Evolutionary conservation across 2,797 vertebrate genomes (phyloP).

Genomic region (Stomatorhinus walkeri): DNA sequence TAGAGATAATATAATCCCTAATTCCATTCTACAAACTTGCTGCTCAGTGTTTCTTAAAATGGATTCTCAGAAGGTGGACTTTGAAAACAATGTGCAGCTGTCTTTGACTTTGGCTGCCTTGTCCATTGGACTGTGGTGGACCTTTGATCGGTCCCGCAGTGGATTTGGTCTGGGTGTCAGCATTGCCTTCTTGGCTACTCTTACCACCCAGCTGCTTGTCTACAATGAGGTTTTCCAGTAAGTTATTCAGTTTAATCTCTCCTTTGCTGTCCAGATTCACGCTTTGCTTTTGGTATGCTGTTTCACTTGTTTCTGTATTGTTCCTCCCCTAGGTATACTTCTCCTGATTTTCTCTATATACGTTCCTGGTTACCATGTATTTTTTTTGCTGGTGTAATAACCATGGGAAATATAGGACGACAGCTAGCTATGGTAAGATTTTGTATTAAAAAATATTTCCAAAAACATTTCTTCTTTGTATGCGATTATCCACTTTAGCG

Average conservation of each 20-base stretch:
- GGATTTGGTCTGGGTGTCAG: constrained; percentile 83
- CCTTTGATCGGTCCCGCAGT: constrained; percentile 84
- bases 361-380: constrained; percentile 94
- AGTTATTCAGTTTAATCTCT: constrained; percentile 48
- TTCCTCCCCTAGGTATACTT: constrained; percentile 69
- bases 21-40: not conserved
- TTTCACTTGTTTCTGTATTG: not conserved
- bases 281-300: not conserved
- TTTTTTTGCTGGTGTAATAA: constrained; percentile 96
- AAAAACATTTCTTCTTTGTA: not conserved
- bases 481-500: not conserved
- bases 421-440: constrained; percentile 83
- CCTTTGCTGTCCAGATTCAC: not conserved
- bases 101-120: constrained; percentile 87
- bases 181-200: constrained; percentile 81
- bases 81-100: constrained; percentile 89
- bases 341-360: constrained; percentile 90
- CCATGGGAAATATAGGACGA: constrained; percentile 92
- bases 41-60: constrained; percentile 59
- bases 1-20: not conserved
- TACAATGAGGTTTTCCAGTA: constrained; percentile 93
- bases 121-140: constrained; percentile 93
- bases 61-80: constrained; percentile 82
- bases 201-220: constrained; percentile 84
- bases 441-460: not conserved